Evolutionary conservation across 2,888 invertebrate species (phyloP), one percentile per base, ranked within the genome.

Genomic region (Cerceris rybyensis): DNA sequence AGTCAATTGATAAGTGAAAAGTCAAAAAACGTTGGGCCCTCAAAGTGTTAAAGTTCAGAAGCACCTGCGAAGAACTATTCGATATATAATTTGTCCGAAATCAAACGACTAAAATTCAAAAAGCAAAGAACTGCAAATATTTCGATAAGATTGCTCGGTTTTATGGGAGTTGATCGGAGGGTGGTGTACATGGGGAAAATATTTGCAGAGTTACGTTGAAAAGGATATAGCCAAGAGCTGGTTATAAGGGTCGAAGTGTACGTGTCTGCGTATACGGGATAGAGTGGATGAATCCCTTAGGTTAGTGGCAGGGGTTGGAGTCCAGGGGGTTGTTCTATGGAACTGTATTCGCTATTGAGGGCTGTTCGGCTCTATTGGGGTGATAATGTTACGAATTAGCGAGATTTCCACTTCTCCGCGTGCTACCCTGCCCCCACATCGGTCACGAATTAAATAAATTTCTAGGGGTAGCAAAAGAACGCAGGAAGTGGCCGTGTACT

Each of bases 341-440:
- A 87, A 79, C 86, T 84, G 85, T 87, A 85, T 84, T 85, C 83
- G 78, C 87, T 87, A 89, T 90, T 87, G 88, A 90, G 88, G 85
- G 86, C 85, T 85, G 83, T 89, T 89, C 88, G 83, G 83, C 83
- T 90, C 90, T 88, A 90, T 90, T 88, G 88, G 90, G 91, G 90
- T 88, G 90, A 91, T 91, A 91, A 91, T 91, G 89, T 89, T 89
- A 87, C 90, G 89, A 91, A 91, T 91, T 91, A 91, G 90, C 88
- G 88, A 89, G 90, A 90, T 90, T 90, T 90, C 88, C 88, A 89
- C 88, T 89, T 86, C 85, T 79, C 65, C 83, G 75, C 86, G 77
- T 79, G 59, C 68, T 74, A 67, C 61, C 66, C 72, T 50, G 68
- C 60, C 77, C 61, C 46, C 72, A 50, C 80, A 28, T 81, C 69